Conservation (phyloP, 1,140 invertebrate genomes). For the Geopemphigus sp. region DNA sequence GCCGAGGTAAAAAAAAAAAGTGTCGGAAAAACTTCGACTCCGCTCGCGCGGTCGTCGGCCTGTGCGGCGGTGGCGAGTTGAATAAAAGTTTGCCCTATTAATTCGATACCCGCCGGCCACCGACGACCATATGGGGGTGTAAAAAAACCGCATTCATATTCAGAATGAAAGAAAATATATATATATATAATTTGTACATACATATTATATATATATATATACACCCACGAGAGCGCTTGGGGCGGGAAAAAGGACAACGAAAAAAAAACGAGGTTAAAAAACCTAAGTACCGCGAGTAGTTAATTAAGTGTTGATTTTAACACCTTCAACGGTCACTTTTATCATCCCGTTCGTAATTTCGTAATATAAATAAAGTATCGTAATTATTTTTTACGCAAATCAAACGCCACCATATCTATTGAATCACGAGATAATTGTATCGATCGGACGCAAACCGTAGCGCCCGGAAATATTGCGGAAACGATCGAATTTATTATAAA, state of each 20-base stretch:
- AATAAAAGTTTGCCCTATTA: conserved; percentile 41
- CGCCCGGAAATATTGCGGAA: too few relatives aligned
- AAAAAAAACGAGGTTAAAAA: conserved; percentile 33
- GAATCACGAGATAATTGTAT: too few relatives aligned
- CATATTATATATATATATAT: neutral
- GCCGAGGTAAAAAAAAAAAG: neutral
- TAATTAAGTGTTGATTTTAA: conserved; percentile 49
- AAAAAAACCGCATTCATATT: conserved; percentile 43
- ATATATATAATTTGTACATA: neutral
- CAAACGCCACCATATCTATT: too few relatives aligned
- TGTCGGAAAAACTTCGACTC: conserved; percentile 27
- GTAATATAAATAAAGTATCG: too few relatives aligned
- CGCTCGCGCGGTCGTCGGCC: neutral
- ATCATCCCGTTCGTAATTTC: conserved; percentile 12
- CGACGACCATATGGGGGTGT: neutral
- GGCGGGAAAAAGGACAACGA: conserved; percentile 18
- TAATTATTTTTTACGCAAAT: too few relatives aligned
- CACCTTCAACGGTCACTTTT: conserved; percentile 20
- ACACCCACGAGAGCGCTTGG: neutral
- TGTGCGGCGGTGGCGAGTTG: neutral
- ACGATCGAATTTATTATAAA: too few relatives aligned
- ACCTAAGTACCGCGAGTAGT: conserved; percentile 39
- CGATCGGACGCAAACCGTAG: too few relatives aligned
- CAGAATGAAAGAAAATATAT: neutral
- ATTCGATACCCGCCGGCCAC: neutral